Evolutionary conservation across 2,888 invertebrate genomes (phyloP).

Genomic region (Mantis religiosa): DNA sequence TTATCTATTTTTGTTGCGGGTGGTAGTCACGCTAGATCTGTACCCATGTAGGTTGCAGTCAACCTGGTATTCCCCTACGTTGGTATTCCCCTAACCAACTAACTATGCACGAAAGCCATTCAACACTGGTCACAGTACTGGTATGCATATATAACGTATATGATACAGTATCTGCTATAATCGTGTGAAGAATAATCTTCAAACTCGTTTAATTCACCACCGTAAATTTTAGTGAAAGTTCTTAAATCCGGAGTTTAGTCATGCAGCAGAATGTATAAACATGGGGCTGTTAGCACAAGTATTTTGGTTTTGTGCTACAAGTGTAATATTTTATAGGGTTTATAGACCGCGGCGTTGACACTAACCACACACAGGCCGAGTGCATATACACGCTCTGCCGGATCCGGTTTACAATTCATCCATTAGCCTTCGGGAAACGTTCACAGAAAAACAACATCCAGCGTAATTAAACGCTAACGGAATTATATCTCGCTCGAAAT

Average conservation of each 20-base stretch:
- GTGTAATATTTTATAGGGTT: neutral
- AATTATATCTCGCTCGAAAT: neutral
- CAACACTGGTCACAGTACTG: too few relatives aligned
- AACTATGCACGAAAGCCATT: too few relatives aligned
- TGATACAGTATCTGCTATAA: neutral
- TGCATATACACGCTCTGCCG: neutral
- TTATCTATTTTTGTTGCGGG: too few relatives aligned
- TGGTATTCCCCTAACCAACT: too few relatives aligned
- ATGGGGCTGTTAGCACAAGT: neutral
- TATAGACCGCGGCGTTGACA: neutral
- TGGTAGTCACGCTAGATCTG: too few relatives aligned
- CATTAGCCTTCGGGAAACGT: neutral
- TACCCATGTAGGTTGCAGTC: too few relatives aligned
- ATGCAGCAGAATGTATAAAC: neutral
- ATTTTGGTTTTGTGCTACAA: neutral
- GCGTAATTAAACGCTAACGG: neutral
- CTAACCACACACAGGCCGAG: neutral
- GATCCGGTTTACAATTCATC: neutral
- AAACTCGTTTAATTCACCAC: neutral
- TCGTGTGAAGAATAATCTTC: neutral
- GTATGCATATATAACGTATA: too few relatives aligned
- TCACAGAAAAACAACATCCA: neutral
- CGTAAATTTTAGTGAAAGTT: neutral
- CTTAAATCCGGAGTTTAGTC: neutral
- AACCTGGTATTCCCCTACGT: too few relatives aligned